These are phyloP conservation scores for Sipha maydis DNA, from an alignment of 2,888 invertebrate genomes.

Conservation along the genomic window DNA sequence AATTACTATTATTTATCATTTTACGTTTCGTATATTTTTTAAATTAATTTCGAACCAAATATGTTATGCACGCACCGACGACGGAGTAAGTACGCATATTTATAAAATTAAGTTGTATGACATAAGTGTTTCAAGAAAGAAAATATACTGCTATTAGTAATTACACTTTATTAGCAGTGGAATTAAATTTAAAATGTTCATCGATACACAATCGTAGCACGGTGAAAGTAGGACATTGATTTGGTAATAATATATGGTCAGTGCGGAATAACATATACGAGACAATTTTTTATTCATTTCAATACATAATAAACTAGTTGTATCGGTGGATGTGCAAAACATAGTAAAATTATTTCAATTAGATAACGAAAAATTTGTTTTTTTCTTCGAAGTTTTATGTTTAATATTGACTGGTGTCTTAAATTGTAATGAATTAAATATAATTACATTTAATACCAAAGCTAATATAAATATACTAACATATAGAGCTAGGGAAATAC, in stretches of 20 bases:
- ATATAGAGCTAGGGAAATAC: background rate
- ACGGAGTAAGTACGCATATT: background rate
- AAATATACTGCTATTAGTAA: slow-evolving; percentile 24
- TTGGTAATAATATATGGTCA: slow-evolving; percentile 60
- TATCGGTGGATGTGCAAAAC: slow-evolving; percentile 48
- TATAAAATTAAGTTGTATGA: slow-evolving; percentile 27
- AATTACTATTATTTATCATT: background rate
- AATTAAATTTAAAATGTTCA: slow-evolving; percentile 54
- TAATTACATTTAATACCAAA: background rate
- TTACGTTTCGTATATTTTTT: background rate
- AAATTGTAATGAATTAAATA: background rate
- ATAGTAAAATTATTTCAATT: slow-evolving; percentile 54
- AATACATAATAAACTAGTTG: slow-evolving; percentile 52
- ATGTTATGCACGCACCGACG: background rate
- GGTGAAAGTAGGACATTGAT: slow-evolving; percentile 61
- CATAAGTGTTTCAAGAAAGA: slow-evolving; percentile 25
- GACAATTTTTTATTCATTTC: slow-evolving; percentile 52
- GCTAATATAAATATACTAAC: background rate
- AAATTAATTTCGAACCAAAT: background rate
- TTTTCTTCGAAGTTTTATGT: slow-evolving; percentile 1
- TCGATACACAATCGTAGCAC: slow-evolving; percentile 54
- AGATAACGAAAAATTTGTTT: slow-evolving; percentile 45
- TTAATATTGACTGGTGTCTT: slow-evolving; percentile 3
- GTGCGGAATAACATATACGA: slow-evolving; percentile 45
- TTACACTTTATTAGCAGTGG: slow-evolving; percentile 41